A percentile compares a stretch with the other conserved stretches of the same genome.
These are phyloP conservation scores for Cyprinella venusta DNA, from an alignment of 2,797 vertebrate species.

Conservation along the genomic window DNA sequence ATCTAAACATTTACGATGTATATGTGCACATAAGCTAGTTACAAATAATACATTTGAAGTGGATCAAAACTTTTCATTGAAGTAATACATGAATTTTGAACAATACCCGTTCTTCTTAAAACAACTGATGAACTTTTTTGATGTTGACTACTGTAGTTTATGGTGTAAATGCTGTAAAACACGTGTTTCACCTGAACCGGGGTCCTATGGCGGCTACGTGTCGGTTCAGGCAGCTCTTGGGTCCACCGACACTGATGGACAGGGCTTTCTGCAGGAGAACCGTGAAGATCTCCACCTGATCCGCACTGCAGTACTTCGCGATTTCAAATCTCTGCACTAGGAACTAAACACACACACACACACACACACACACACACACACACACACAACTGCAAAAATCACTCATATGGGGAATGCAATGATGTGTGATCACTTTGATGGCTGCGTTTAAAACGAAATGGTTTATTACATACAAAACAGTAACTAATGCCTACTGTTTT, in stretches of 20 bases:
- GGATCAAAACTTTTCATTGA: too few species aligned
- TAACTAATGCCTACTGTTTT: too few species aligned
- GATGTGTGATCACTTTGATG: background rate
- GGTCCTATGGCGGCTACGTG: constrained; percentile 94
- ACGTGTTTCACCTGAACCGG: constrained; percentile 81
- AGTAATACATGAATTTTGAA: too few species aligned
- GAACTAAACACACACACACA: constrained; percentile 78
- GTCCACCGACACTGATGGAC: constrained; percentile 88
- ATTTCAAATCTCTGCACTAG: constrained; percentile 97
- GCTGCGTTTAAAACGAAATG: background rate
- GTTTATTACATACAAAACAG: background rate
- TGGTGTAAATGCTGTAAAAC: background rate
- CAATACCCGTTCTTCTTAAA: too few species aligned
- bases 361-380: too few species aligned
- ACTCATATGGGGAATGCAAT: background rate
- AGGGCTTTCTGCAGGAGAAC: constrained; percentile 92
- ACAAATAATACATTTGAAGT: background rate
- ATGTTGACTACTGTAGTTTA: background rate
- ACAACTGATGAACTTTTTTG: too few species aligned
- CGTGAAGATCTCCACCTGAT: constrained; percentile 98
- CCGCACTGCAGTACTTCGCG: constrained; percentile 96
- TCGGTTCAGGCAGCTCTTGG: constrained; percentile 88
- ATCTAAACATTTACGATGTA: too few species aligned
- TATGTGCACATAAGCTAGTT: background rate
- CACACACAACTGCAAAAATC: background rate